These are phyloP conservation scores for Moxostoma hubbsi DNA, from an alignment of 2,797 vertebrate genomes.

Conservation along the genomic window DNA sequence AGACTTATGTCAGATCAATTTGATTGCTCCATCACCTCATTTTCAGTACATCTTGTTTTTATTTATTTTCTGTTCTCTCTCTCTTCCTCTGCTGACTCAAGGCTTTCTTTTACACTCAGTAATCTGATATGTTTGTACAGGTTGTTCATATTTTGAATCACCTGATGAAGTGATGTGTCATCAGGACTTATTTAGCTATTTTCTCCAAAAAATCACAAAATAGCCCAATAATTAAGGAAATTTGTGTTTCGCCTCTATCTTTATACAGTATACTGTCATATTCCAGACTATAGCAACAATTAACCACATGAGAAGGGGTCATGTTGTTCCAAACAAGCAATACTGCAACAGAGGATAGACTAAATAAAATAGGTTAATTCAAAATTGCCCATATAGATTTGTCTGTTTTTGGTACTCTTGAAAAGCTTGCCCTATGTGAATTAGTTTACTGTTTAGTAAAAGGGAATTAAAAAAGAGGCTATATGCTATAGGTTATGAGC, in stretches of 20 bases:
- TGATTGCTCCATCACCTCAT: not conserved
- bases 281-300: not conserved
- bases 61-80: not conserved
- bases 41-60: constrained; percentile 6
- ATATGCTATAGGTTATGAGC: no score
- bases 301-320: not conserved
- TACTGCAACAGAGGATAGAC: constrained; percentile 21
- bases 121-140: constrained; percentile 27
- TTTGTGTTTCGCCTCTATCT: not conserved
- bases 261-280: not conserved
- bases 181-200: not conserved
- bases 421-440: not conserved
- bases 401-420: no score
- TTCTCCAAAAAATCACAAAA: not conserved
- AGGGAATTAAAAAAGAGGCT: no score
- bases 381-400: no score
- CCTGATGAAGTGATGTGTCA: not conserved
- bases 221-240: not conserved
- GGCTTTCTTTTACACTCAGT: not conserved
- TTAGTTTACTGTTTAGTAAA: not conserved
- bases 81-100: not conserved
- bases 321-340: not conserved
- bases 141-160: not conserved
- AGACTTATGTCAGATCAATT: not conserved
- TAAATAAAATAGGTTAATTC: not conserved